phyloP scores from a whole-genome alignment of 2,797 vertebrate genomes.

The Darevskia mixta region DNA sequence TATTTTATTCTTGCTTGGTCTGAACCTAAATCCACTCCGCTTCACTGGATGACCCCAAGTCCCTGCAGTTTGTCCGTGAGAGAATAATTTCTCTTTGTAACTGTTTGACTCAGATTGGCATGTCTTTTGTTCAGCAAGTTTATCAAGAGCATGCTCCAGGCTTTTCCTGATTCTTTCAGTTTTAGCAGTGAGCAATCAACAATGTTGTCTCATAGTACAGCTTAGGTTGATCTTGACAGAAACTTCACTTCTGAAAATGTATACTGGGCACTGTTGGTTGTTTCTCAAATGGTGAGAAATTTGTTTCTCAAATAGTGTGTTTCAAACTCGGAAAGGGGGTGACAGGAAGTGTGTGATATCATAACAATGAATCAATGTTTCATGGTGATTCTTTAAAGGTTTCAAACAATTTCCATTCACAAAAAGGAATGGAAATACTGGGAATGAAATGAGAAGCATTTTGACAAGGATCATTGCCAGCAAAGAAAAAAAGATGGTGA shows the following conservation, averaged over 20 bases:
- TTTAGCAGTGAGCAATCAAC: not conserved
- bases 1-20: not conserved
- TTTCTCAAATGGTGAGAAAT: not conserved
- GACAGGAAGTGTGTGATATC: not conserved
- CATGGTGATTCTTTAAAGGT: not conserved
- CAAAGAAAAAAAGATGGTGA: not conserved
- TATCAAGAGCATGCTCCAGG: not conserved
- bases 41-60: slow-evolving; percentile 10
- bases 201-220: not conserved
- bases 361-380: not conserved
- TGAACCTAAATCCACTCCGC: not conserved
- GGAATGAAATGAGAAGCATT: not conserved
- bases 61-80: not conserved
- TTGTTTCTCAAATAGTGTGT: not conserved
- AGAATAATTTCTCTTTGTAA: slow-evolving; percentile 29
- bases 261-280: not conserved
- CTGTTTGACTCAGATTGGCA: slow-evolving; percentile 1
- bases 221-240: not conserved
- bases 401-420: not conserved
- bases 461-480: not conserved
- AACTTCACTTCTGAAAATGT: slow-evolving; percentile 16
- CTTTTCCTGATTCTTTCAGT: not conserved
- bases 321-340: not conserved
- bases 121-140: slow-evolving; percentile 21
- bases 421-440: not conserved